phyloP scores from a whole-genome alignment of 2,888 invertebrate species.

The Lasius fuliginosus region DNA sequence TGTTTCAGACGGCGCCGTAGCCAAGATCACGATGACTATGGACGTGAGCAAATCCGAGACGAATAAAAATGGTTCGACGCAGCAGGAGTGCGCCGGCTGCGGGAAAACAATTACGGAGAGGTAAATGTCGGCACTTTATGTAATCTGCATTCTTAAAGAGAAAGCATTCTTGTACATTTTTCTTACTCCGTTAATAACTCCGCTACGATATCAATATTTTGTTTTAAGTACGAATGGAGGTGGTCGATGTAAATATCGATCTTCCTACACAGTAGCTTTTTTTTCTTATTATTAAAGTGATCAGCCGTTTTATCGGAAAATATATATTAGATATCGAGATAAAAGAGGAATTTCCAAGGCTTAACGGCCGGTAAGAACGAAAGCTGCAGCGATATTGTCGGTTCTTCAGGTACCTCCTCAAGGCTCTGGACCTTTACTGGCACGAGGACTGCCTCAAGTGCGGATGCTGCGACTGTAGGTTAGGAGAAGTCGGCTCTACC shows the following conservation, averaged over 20 bases:
- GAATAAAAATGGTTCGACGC: conserved; percentile 87
- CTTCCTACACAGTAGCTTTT: not conserved
- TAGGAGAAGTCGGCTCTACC: conserved; percentile 98
- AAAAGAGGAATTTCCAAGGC: conserved; percentile 25
- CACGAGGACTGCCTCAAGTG: conserved; percentile 99
- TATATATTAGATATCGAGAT: conserved; percentile 33
- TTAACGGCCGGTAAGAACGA: conserved; percentile 74
- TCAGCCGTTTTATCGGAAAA: conserved; percentile 5
- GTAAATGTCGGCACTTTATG: conserved; percentile 76
- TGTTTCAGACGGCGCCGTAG: conserved; percentile 83
- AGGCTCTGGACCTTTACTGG: conserved; percentile 97
- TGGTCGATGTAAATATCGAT: not conserved
- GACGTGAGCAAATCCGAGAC: conserved; percentile 94
- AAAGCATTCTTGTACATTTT: not conserved
- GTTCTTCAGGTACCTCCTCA: conserved; percentile 91
- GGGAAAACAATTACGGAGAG: conserved; percentile 97
- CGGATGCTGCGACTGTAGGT: conserved; percentile 98
- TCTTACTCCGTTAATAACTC: conserved; percentile 17
- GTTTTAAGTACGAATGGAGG: not conserved
- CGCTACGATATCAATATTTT: not conserved
- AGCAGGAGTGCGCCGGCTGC: conserved; percentile 96
- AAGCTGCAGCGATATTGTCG: conserved; percentile 68
- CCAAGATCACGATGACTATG: conserved; percentile 92
- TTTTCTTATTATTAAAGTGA: not conserved
- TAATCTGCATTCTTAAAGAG: not conserved